Percentiles rank a stretch among this genome's conserved stretches.
These are phyloP conservation scores for Mechanitis messenoides DNA, from an alignment of 2,888 invertebrate species.

Conservation along the genomic window DNA sequence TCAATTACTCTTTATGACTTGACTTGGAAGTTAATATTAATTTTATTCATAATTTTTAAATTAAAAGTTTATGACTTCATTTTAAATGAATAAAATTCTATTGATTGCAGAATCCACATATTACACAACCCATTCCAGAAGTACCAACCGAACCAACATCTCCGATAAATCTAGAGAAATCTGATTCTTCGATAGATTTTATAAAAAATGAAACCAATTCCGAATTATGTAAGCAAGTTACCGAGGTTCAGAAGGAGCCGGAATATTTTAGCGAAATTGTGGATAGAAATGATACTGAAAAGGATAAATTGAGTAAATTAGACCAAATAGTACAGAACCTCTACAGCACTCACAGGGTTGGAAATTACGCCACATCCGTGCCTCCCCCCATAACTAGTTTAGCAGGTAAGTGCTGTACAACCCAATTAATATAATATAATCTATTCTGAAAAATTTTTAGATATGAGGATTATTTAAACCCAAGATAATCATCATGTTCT, in stretches of 20 bases:
- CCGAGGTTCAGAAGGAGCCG: conserved; percentile 33
- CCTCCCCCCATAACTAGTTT: conserved; percentile 40
- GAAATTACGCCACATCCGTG: conserved; percentile 41
- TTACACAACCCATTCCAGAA: conserved; percentile 52
- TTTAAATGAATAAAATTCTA: neutral
- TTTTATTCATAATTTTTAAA: too few relatives aligned
- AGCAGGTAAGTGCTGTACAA: conserved; percentile 35
- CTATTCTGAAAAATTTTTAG: too few relatives aligned
- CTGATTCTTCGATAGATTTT: conserved; percentile 34
- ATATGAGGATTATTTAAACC: too few relatives aligned
- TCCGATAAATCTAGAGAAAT: conserved; percentile 47
- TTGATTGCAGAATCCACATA: conserved; percentile 55
- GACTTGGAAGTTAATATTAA: too few relatives aligned
- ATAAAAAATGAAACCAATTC: conserved; percentile 19
- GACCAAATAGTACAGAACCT: conserved; percentile 70
- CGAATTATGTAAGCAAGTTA: conserved; percentile 39
- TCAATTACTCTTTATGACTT: too few relatives aligned
- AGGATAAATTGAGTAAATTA: conserved; percentile 64
- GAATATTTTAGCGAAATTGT: conserved; percentile 26
- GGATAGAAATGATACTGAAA: conserved; percentile 52
- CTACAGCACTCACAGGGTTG: conserved; percentile 65
- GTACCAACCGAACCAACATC: conserved; percentile 29
- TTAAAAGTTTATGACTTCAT: neutral
- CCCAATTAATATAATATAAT: too few relatives aligned
- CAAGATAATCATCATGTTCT: too few relatives aligned